These are phyloP conservation scores for Aspiorhynchus laticeps DNA, from an alignment of 2,113 vertebrate genomes.

Conservation along the genomic window DNA sequence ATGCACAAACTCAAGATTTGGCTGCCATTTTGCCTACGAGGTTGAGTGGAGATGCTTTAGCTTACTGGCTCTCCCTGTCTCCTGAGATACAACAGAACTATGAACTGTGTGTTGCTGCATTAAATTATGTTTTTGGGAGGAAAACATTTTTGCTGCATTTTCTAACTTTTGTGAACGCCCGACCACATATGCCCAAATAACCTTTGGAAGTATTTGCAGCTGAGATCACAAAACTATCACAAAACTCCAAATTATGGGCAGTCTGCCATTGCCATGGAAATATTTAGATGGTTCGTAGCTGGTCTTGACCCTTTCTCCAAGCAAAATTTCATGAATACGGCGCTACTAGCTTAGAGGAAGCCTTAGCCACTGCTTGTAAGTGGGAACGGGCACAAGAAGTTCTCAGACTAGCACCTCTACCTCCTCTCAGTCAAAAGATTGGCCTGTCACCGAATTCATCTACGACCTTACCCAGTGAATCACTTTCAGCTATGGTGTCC, in stretches of 20 bases:
- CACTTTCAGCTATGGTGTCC: neutral
- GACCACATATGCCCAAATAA: neutral
- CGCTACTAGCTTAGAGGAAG: neutral
- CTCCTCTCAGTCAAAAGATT: neutral
- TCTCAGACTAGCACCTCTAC: neutral
- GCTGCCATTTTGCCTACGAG: conserved; percentile 20
- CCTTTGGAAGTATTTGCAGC: conserved; percentile 39
- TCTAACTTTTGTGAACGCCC: conserved; percentile 46
- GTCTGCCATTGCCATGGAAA: conserved; percentile 39
- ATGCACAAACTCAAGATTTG: neutral
- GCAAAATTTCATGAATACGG: neutral
- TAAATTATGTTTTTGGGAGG: conserved; percentile 40
- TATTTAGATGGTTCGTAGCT: neutral
- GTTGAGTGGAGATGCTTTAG: conserved; percentile 41
- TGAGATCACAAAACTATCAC: conserved; percentile 45
- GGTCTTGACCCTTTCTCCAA: neutral
- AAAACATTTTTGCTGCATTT: conserved; percentile 38
- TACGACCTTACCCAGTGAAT: neutral
- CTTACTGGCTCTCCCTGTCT: conserved; percentile 35
- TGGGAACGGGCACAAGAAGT: neutral
- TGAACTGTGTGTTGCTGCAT: neutral
- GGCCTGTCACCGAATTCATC: neutral
- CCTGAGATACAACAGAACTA: conserved; percentile 25
- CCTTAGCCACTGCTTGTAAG: neutral
- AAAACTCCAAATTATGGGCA: conserved; percentile 38